A percentile compares a stretch with the other conserved stretches of the same genome.
These are phyloP conservation scores for Eupithecia centaureata DNA, from an alignment of 2,888 invertebrate species.

Conservation along the genomic window DNA sequence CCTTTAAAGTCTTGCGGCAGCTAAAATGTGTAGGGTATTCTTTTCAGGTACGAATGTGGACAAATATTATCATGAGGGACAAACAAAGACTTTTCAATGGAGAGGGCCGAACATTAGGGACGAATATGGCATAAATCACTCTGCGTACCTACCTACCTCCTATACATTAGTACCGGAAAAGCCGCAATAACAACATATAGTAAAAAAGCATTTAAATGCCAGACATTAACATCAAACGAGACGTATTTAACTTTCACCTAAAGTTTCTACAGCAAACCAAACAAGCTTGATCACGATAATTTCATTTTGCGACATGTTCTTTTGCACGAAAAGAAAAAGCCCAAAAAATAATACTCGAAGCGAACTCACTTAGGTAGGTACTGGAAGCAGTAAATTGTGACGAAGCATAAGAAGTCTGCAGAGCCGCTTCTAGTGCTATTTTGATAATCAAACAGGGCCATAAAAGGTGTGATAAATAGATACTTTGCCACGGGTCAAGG, in stretches of 20 bases:
- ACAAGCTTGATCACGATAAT: conserved; percentile 27
- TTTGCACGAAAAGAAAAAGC: conserved; percentile 21
- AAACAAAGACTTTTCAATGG: too few relatives aligned
- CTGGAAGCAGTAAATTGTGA: conserved; percentile 1
- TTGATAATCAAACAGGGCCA: conserved; percentile 2
- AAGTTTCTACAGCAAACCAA: conserved; percentile 25
- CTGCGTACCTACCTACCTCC: too few relatives aligned
- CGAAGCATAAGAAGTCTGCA: conserved; percentile 2
- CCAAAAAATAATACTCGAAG: conserved; percentile 17
- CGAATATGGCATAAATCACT: too few relatives aligned
- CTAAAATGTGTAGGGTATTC: too few relatives aligned
- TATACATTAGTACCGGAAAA: conserved; percentile 25
- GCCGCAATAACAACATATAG: conserved; percentile 21
- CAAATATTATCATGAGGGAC: too few relatives aligned
- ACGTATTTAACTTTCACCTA: conserved; percentile 31
- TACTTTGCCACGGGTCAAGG: conserved; percentile 7
- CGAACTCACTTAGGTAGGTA: conserved; percentile 7
- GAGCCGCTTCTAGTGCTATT: conserved; percentile 2
- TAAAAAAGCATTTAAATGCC: conserved; percentile 23
- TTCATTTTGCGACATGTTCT: conserved; percentile 20
- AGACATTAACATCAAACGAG: conserved; percentile 28
- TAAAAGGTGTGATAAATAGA: conserved; percentile 16
- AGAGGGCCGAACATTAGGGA: too few relatives aligned
- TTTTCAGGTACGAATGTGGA: too few relatives aligned
- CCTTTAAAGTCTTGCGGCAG: too few relatives aligned